Base-by-base conservation (phyloP, 2,797 vertebrate species). In the Aselliscus stoliczkanus region DNA sequence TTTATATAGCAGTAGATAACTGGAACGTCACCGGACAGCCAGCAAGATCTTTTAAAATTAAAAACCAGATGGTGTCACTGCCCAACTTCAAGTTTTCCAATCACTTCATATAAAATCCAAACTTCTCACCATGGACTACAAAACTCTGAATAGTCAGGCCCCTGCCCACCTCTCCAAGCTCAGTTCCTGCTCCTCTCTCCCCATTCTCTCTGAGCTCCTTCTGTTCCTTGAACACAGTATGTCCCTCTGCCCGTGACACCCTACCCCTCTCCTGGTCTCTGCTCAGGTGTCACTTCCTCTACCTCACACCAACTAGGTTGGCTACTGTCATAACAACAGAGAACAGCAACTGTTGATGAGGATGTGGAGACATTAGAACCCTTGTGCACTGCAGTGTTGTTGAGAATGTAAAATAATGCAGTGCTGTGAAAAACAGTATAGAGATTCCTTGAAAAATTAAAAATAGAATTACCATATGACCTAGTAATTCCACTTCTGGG, bases 361-460 rank as follows among this genome's bases (percentile, higher is more conserved):
- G 34, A 29, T 5, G 11, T 52, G 21, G 27, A 25, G 42, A 42
- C 37, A 17, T 3, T 39, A 5, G 29, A 58, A 31, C 3, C 0
- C 37, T 11, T 13, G 64, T 15, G n/a, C 29, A 0, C 2, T 47
- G 44, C 44, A 47, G 10, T 18, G 1, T 20, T 42, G 42, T 20
- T 25, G 27, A 47, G 56, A n/a, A 64, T 1, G 4, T 13, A 44
- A 75, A 37, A 34, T 7, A 25, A 21, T 8, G 1, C 64, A 13
- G 25, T 18, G 0, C 47, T 31, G 21, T 2, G 0, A 50, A 27
- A 70, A 56, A 20, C 0, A 17, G 27, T 15, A 62, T 37, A 2
- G 9, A 4, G 11, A 4, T 14, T 67, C 31, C 62, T 95, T n/a
- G 42, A 64, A 60, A 42, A 58, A 9, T 20, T 11, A 2, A 83